These are phyloP conservation scores for Coptotermes formosanus DNA, from an alignment of 1,140 invertebrate genomes.

Conservation along the genomic window DNA sequence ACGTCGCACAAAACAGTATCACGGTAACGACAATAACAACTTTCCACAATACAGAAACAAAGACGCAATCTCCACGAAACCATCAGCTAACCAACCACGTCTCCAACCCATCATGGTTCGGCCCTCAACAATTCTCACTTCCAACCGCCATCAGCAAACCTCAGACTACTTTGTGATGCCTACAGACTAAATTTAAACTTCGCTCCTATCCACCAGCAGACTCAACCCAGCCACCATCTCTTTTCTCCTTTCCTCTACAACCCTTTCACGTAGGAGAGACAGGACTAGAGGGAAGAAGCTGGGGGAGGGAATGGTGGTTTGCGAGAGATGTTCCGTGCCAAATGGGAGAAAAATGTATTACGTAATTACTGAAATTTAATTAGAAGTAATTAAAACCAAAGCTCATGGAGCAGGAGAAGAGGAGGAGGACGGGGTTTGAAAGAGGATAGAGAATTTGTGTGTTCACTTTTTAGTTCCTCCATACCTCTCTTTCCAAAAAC, in stretches of 20 bases:
- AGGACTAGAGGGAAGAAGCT: neutral
- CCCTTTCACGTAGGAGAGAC: constrained; percentile 2
- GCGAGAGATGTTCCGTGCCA: constrained; percentile 32
- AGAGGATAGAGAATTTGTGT: constrained; percentile 13
- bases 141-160: neutral
- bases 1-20: too few relatives aligned
- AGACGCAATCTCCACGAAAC: neutral
- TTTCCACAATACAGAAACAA: neutral
- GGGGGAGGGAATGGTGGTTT: neutral
- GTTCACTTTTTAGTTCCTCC: constrained; percentile 9
- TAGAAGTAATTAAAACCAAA: constrained; percentile 35
- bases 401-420: constrained; percentile 25
- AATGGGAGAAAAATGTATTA: constrained; percentile 35
- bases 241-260: constrained; percentile 20
- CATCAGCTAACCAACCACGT: constrained; percentile 13
- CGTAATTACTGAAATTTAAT: constrained; percentile 35
- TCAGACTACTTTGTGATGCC: constrained; percentile 24
- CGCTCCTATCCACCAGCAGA: neutral
- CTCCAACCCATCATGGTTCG: neutral
- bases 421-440: neutral
- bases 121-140: neutral
- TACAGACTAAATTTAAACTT: constrained; percentile 28
- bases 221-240: neutral
- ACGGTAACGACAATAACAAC: neutral
- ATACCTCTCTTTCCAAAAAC: constrained; percentile 8